Base-by-base conservation (phyloP, 1,140 invertebrate species). In the Mactra quadrangularis region DNA sequence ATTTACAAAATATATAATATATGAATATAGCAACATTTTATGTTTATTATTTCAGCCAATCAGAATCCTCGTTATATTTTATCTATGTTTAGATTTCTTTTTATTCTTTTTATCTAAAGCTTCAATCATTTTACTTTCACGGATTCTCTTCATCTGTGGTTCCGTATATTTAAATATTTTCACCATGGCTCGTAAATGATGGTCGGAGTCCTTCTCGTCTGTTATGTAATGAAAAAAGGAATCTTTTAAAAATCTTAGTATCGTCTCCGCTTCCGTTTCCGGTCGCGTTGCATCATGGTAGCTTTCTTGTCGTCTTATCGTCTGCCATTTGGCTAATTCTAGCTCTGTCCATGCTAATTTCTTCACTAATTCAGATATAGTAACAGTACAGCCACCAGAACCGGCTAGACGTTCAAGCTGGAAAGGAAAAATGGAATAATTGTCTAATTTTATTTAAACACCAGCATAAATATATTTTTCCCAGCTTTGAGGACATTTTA, bases 281-380 rank as follows among this genome's bases (percentile, higher is more conserved):
- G 89, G 90, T 81, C 81, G 76, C 15, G 84, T 77, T 11, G 82
- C 85, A 9, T 77, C 82, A 31, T 88, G 75, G 83, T 91, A 91
- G 27, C 83, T 84, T 57, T 91, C 89, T 22, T 86, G 79, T 6
- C 89, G 85, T 9, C 82, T 82, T 6, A 89, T 57, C 13, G 88
- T 85, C 60, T 91, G 90, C 90, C 90, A 91, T 70, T 89, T 90
- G 22, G 87, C 88, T 1, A 91, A 84, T 68, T 91, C 89, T n/a
- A 75, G 60, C 72, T 91, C 88, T 0, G 90, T 90, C 17, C 72
- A 38, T 13, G 84, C 75, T 29, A 91, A 60, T 38, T 90, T 90
- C 52, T 77, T 66, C 31, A 87, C 52, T 13, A 90, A 72, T 62
- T 90, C 89, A 17, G 81, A 84, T 33, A 86, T 85, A 4, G 86